These are phyloP conservation scores for Pseudachorutes palmiensis DNA, from an alignment of 1,140 invertebrate species.

Conservation along the genomic window DNA sequence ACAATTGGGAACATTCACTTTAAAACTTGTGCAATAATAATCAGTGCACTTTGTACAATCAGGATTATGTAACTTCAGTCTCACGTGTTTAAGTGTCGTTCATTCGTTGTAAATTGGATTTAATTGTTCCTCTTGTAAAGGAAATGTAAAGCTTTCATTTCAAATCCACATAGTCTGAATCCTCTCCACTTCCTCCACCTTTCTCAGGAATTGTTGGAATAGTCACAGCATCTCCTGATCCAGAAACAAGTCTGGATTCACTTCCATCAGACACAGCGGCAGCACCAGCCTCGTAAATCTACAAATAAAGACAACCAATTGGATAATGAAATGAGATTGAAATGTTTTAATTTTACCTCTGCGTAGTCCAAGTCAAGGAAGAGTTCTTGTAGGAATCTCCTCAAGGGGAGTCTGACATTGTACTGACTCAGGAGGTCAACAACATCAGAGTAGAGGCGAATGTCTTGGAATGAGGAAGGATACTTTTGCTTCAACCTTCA, in stretches of 20 bases:
- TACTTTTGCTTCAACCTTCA: constrained; percentile 74
- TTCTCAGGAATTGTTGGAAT: too few relatives aligned
- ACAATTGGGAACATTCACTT: too few relatives aligned
- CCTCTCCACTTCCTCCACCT: neutral
- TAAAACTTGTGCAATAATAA: too few relatives aligned
- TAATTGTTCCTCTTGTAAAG: too few relatives aligned
- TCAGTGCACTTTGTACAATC: too few relatives aligned
- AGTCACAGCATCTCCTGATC: too few relatives aligned
- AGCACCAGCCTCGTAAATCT: too few relatives aligned
- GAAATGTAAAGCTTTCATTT: neutral
- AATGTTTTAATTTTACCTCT: neutral
- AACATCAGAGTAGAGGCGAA: constrained; percentile 89
- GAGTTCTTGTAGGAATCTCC: constrained; percentile 86
- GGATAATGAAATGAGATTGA: neutral
- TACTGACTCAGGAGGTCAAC: constrained; percentile 66
- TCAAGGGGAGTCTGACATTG: constrained; percentile 69
- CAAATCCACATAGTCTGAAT: neutral
- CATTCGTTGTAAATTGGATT: too few relatives aligned
- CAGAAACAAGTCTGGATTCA: too few relatives aligned
- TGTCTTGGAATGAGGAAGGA: constrained; percentile 71
- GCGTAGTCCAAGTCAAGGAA: constrained; percentile 60
- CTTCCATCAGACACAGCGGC: too few relatives aligned
- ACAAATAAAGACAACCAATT: neutral
- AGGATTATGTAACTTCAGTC: too few relatives aligned
- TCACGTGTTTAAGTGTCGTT: too few relatives aligned